phyloP scores from a whole-genome alignment of 1,140 invertebrate genomes.

The Copidosoma floridanum region DNA sequence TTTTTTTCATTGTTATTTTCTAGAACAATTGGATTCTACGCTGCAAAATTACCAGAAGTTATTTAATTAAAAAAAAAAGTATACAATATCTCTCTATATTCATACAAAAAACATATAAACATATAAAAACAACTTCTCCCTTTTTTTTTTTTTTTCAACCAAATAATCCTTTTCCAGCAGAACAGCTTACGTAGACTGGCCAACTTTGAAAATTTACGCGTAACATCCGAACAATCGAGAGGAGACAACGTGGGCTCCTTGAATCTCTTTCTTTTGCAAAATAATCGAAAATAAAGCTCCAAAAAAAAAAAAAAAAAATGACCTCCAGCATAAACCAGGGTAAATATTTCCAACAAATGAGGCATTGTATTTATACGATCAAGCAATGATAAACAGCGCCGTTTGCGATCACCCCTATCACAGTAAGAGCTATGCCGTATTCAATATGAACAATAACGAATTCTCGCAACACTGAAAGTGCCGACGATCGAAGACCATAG shows the following conservation, averaged over 20 bases:
- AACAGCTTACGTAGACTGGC: too few species aligned
- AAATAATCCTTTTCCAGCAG: neutral
- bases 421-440: conserved; percentile 18
- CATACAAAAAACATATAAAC: conserved; percentile 17
- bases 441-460: conserved; percentile 25
- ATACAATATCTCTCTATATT: neutral
- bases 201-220: too few species aligned
- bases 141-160: conserved; percentile 6
- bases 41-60: neutral
- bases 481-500: too few species aligned
- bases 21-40: neutral
- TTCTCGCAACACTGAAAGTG: too few species aligned
- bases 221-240: too few species aligned
- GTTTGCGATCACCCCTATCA: neutral
- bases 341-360: conserved; percentile 10
- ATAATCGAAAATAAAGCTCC: too few species aligned
- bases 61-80: conserved; percentile 13
- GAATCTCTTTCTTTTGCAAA: too few species aligned
- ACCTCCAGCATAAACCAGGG: conserved; percentile 8
- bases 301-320: too few species aligned
- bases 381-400: conserved; percentile 1
- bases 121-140: conserved; percentile 15
- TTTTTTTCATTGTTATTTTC: too few species aligned
- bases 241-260: too few species aligned
- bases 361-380: too few species aligned